Base-by-base conservation (phyloP, 1,140 invertebrate genomes). In the Druon quercuslanigerum region DNA sequence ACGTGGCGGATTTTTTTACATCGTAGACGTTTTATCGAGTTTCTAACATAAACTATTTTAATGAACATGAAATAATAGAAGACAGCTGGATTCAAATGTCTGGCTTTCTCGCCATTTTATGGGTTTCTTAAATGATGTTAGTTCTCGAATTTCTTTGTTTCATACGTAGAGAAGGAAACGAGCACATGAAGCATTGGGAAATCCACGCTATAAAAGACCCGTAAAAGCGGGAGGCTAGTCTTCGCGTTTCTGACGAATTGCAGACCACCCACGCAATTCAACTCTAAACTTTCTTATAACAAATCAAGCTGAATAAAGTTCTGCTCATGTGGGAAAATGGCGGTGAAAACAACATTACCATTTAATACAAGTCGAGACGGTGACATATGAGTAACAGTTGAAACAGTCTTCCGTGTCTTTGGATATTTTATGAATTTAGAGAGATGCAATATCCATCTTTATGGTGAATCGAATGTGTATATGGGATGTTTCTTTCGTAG, bases 191-290 rank as follows among this genome's bases (percentile, higher is more conserved):
- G 73, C 54, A 72, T 73, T 71, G 81, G 79, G 79, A 83, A 86
- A 86, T 80, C 81, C 78, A 50, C 40, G 72, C 79, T 84, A 81
- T 84, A 85, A 80, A 86, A 84, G 78, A 84, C 74, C 25, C 50
- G 25, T 57, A 73, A 81, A 82, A 82, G 52, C 20, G 50, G 20
- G 52, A 56, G 51, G 71, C 51, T 2, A 66, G 60, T 66, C 25
- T 66, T 46, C 8, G 25, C 60, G 60, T 66, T 66, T 12, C 52
- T 33, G 56, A 51, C 50, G 70, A 74, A 81, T 84, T 76, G 50
- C 73, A 76, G 76, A 82, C 83, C 84, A 81, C 83, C 84, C 81
- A 81, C 84, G 74, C 74, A 40, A 75, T 50, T 51, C 57, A 73
- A 60, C 73, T 73, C 71, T 82, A 40, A 50, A 70, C 77, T 74